Percentiles rank a stretch among this genome's conserved stretches.
Evolutionary conservation across 2,797 vertebrate genomes (phyloP).

Genomic region (Trachurus trachurus): DNA sequence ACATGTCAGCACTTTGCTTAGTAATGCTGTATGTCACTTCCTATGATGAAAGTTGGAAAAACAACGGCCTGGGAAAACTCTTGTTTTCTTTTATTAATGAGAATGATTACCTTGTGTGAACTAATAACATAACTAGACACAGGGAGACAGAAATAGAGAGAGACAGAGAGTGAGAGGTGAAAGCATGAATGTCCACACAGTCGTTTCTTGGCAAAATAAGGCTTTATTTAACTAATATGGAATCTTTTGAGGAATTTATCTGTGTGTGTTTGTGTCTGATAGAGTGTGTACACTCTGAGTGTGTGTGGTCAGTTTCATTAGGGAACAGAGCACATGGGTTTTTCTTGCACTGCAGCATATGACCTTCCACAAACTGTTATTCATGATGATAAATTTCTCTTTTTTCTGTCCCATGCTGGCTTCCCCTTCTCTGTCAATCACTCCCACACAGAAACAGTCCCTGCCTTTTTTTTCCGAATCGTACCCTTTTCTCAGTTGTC

Average conservation of each 20-base stretch:
- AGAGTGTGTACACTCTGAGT: not conserved
- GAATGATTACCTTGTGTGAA: not conserved
- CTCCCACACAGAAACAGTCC: slow-evolving; percentile 58
- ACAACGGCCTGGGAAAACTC: not conserved
- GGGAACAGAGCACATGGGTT: slow-evolving; percentile 57
- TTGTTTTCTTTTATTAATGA: not conserved
- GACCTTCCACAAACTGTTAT: slow-evolving; percentile 38
- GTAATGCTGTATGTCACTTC: slow-evolving; percentile 30
- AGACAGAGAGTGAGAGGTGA: not conserved
- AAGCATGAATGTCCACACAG: not conserved
- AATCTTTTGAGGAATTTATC: slow-evolving; percentile 33
- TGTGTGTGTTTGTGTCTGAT: not conserved
- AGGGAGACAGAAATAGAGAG: not conserved
- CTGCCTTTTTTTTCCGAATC: slow-evolving; percentile 48
- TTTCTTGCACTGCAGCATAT: slow-evolving; percentile 36
- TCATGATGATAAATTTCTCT: slow-evolving; percentile 27
- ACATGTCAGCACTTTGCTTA: slow-evolving; percentile 5
- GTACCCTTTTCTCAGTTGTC: slow-evolving; percentile 38
- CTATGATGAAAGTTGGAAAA: slow-evolving; percentile 25
- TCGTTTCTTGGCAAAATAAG: not conserved
- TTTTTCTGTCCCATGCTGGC: slow-evolving; percentile 57
- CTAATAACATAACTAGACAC: not conserved
- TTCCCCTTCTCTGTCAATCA: slow-evolving; percentile 47
- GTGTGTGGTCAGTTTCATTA: slow-evolving; percentile 46
- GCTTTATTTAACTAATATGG: slow-evolving; percentile 4